A percentile compares a stretch with the other conserved stretches of the same genome.
Evolutionary conservation across 2,888 invertebrate genomes (phyloP).

Genomic region (Neelides folsomi): DNA sequence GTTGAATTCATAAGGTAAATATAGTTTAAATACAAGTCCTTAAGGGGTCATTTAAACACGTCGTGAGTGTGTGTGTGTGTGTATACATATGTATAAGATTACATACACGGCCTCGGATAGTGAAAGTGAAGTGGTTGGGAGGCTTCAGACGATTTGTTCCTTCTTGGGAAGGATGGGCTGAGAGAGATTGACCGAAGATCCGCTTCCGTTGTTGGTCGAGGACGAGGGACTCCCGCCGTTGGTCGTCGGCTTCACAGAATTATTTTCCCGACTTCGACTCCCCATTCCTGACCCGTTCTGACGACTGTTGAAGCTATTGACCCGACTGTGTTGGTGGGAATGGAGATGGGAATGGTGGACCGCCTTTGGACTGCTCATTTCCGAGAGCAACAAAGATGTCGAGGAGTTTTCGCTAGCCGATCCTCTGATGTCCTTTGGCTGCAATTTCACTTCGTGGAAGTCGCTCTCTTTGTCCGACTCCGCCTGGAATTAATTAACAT

Average conservation of each 20-base stretch:
- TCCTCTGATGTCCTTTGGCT: slow-evolving; percentile 32
- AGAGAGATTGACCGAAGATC: slow-evolving; percentile 10
- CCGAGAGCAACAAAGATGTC: slow-evolving; percentile 28
- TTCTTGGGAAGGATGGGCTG: slow-evolving; percentile 32
- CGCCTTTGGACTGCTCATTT: slow-evolving; percentile 23
- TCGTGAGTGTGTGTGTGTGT: too few species aligned
- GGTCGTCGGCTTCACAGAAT: slow-evolving; percentile 19
- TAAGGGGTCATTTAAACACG: too few species aligned
- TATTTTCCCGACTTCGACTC: slow-evolving; percentile 4
- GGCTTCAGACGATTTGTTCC: slow-evolving; percentile 34
- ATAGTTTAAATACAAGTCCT: too few species aligned
- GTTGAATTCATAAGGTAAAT: too few species aligned
- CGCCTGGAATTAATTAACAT: slow-evolving; percentile 45
- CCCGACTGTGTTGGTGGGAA: background rate
- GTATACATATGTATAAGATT: too few species aligned
- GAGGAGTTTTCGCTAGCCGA: slow-evolving; percentile 33
- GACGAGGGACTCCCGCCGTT: slow-evolving; percentile 22
- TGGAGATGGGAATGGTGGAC: slow-evolving; percentile 5
- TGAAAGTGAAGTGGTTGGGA: background rate
- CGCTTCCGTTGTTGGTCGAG: slow-evolving; percentile 3
- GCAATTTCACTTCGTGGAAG: slow-evolving; percentile 28
- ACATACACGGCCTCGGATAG: too few species aligned
- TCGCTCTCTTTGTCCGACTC: slow-evolving; percentile 52
- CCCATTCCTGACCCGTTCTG: slow-evolving; percentile 7
- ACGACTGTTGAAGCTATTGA: slow-evolving; percentile 1